These are phyloP conservation scores for Netelia inedita DNA, from an alignment of 2,888 invertebrate genomes.

Conservation along the genomic window DNA sequence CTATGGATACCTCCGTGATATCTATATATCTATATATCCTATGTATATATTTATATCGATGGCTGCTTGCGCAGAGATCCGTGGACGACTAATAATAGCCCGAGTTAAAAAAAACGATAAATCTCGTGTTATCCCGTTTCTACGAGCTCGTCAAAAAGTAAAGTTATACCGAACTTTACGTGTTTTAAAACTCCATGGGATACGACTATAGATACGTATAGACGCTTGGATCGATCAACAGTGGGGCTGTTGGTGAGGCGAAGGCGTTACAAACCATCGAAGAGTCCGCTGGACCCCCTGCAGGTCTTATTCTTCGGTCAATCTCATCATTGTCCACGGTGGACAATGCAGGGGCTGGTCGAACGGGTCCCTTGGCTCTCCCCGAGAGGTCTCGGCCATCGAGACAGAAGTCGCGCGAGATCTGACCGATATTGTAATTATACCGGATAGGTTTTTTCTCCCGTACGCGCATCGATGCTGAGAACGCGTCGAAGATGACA, in stretches of 20 bases:
- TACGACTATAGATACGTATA: constrained; percentile 39
- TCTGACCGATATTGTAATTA: constrained; percentile 82
- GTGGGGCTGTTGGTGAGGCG: constrained; percentile 63
- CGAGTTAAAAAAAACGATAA: constrained; percentile 44
- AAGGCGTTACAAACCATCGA: constrained; percentile 64
- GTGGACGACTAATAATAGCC: constrained; percentile 23
- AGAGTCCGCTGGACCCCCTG: constrained; percentile 67
- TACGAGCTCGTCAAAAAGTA: constrained; percentile 36
- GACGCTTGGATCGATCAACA: constrained; percentile 67
- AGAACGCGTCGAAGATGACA: constrained; percentile 60
- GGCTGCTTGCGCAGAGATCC: not conserved
- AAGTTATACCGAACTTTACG: not conserved
- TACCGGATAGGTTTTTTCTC: constrained; percentile 81
- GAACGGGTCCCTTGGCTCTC: constrained; percentile 39
- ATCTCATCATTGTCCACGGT: constrained; percentile 60
- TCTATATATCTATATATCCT: not conserved
- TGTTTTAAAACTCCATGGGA: constrained; percentile 25
- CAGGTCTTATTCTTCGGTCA: constrained; percentile 48
- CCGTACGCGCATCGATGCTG: constrained; percentile 52
- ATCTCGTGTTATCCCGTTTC: constrained; percentile 40
- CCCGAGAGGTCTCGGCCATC: constrained; percentile 53
- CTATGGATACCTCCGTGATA: not conserved
- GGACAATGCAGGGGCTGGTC: constrained; percentile 32
- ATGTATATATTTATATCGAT: not conserved
- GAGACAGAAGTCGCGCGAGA: constrained; percentile 79